Evolutionary conservation across 2,797 vertebrate species (phyloP).

Genomic region (Hypotaenidia philippensis): DNA sequence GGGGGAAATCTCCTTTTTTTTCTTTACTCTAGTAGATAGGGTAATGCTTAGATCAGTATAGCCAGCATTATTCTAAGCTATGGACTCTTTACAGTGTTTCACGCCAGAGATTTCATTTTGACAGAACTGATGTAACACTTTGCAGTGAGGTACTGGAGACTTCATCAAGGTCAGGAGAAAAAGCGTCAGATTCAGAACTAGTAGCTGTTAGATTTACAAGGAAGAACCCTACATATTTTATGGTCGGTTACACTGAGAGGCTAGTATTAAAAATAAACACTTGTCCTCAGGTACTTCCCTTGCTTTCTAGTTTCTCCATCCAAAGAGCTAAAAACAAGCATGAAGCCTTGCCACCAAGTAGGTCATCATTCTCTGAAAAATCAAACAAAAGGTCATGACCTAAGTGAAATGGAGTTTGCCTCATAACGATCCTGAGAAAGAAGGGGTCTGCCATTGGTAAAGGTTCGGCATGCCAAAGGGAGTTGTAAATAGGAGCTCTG

Average conservation of each 20-base stretch:
- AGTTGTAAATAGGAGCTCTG: neutral
- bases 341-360: neutral
- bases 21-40: constrained; percentile 32
- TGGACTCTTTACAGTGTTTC: constrained; percentile 12
- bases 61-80: constrained; percentile 44
- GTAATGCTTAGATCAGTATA: neutral
- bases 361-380: constrained; percentile 38
- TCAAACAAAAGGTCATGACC: constrained; percentile 6
- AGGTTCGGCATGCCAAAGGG: neutral
- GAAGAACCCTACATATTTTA: constrained; percentile 1
- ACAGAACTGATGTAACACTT: constrained; percentile 6
- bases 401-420: constrained; percentile 36
- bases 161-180: constrained; percentile 34
- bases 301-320: neutral
- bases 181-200: constrained; percentile 2
- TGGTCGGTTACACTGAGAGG: neutral
- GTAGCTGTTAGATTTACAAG: neutral
- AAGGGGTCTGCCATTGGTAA: neutral
- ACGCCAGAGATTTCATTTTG: constrained; percentile 26
- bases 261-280: neutral
- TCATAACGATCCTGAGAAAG: neutral
- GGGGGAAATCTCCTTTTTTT: neutral
- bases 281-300: neutral
- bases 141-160: neutral
- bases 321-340: neutral